Conservation (phyloP, 2,888 invertebrate species). For the Xylota segnis region DNA sequence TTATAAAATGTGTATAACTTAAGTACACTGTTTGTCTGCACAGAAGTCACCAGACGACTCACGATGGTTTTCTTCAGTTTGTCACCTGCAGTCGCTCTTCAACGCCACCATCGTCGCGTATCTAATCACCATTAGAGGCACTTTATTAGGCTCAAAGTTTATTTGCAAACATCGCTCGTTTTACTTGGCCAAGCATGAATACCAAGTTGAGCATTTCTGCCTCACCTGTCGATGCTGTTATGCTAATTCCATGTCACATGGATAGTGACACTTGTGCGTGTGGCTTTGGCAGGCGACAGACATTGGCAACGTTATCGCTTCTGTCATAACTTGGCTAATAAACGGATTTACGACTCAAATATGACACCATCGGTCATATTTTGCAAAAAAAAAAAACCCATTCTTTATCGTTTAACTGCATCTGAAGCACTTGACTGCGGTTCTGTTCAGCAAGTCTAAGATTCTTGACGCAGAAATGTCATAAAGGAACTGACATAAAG, state of each 20-base stretch:
- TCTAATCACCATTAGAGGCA: conserved; percentile 73
- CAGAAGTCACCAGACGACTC: conserved; percentile 59
- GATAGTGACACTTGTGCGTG: conserved; percentile 42
- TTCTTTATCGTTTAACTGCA: conserved; percentile 21
- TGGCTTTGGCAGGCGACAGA: conserved; percentile 43
- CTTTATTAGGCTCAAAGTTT: conserved; percentile 72
- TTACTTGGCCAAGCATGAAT: conserved; percentile 67
- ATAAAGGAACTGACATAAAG: conserved; percentile 21
- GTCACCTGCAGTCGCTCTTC: conserved; percentile 59
- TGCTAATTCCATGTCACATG: conserved; percentile 65
- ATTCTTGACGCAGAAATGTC: conserved; percentile 3
- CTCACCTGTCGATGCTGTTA: conserved; percentile 63
- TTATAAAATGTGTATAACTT: conserved; percentile 23
- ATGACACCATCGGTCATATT: conserved; percentile 61
- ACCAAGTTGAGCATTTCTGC: conserved; percentile 53
- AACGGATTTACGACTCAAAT: conserved; percentile 65
- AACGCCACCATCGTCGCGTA: conserved; percentile 40
- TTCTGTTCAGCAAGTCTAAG: conserved; percentile 10
- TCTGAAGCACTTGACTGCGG: neutral
- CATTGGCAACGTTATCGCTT: conserved; percentile 28
- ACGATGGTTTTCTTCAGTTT: conserved; percentile 36
- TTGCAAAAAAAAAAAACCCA: conserved; percentile 45
- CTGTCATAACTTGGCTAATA: conserved; percentile 49
- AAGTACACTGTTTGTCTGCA: conserved; percentile 24
- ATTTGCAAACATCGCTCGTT: conserved; percentile 73